Evolutionary conservation across 2,113 vertebrate genomes (phyloP).

Genomic region (Ranitomeya variabilis): DNA sequence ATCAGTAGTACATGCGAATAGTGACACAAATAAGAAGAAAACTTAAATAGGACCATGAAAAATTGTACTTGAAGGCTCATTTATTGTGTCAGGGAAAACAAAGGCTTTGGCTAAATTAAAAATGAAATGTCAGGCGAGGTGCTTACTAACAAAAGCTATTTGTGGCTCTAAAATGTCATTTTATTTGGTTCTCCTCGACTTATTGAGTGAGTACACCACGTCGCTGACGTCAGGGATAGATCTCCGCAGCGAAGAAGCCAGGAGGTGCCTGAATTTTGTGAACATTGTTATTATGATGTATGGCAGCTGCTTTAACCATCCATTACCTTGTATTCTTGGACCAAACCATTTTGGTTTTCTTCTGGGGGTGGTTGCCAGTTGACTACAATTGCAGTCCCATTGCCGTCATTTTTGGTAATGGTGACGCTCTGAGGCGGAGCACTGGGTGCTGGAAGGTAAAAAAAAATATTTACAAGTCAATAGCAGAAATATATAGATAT

Average conservation of each 20-base stretch:
- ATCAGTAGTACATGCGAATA: neutral
- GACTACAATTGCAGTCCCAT: slow-evolving; percentile 89
- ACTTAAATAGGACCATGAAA: slow-evolving; percentile 8
- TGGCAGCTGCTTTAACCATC: neutral
- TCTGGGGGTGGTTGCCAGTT: slow-evolving; percentile 95
- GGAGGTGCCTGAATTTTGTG: neutral
- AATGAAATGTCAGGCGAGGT: slow-evolving; percentile 16
- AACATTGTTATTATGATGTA: neutral
- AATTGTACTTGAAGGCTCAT: slow-evolving; percentile 9
- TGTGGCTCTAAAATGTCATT: neutral
- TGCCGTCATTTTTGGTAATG: slow-evolving; percentile 90
- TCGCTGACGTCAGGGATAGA: neutral
- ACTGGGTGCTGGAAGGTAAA: slow-evolving; percentile 81
- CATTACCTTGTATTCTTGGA: slow-evolving; percentile 96
- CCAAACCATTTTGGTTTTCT: slow-evolving; percentile 91
- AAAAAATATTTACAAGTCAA: slow-evolving; percentile 48
- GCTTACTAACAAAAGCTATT: slow-evolving; percentile 3
- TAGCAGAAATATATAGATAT: neutral
- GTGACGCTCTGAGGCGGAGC: slow-evolving; percentile 92
- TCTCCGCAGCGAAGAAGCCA: neutral
- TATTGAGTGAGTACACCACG: neutral
- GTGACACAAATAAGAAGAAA: too few relatives aligned
- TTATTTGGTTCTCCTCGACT: neutral
- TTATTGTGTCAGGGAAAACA: slow-evolving; percentile 26
- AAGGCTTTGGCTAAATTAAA: slow-evolving; percentile 37